Conservation (phyloP, 1,140 invertebrate genomes). For the Macrocentrus cingulum region DNA sequence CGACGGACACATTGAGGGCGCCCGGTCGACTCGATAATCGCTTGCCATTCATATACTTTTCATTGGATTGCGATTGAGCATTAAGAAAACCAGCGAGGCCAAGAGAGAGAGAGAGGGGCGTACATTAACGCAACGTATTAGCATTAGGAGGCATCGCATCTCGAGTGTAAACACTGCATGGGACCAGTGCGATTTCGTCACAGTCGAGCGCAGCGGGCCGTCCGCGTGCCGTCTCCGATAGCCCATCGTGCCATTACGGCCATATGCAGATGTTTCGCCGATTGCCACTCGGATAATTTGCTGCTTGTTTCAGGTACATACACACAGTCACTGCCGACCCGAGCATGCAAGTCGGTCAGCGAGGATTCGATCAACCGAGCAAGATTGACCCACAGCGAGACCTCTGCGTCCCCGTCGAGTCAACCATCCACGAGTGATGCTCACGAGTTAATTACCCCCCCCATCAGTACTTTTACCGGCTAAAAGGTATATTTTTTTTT, state of each 20-base stretch:
- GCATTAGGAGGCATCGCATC: constrained; percentile 59
- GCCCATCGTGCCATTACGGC: constrained; percentile 23
- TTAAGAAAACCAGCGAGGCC: constrained; percentile 46
- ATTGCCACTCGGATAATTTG: constrained; percentile 16
- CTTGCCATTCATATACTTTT: constrained; percentile 58
- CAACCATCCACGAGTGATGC: too few species aligned
- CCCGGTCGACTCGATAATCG: constrained; percentile 60
- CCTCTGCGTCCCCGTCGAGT: too few species aligned
- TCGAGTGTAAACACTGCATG: constrained; percentile 61
- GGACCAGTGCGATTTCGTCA: constrained; percentile 55
- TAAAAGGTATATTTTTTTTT: too few species aligned
- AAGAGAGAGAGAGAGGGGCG: constrained; percentile 10
- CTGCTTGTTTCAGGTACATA: background rate
- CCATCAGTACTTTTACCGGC: too few species aligned
- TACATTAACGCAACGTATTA: constrained; percentile 45
- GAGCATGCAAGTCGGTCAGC: constrained; percentile 44
- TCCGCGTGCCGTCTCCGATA: constrained; percentile 23
- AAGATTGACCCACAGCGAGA: constrained; percentile 16
- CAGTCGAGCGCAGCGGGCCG: constrained; percentile 54
- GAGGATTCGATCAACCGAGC: constrained; percentile 29
- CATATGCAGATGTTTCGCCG: constrained; percentile 20
- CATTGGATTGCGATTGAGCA: constrained; percentile 62
- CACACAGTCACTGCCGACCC: background rate
- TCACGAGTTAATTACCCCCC: too few species aligned
- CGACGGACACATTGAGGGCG: constrained; percentile 59